phyloP scores from a whole-genome alignment of 2,888 invertebrate genomes.

The Tipula unca region DNA sequence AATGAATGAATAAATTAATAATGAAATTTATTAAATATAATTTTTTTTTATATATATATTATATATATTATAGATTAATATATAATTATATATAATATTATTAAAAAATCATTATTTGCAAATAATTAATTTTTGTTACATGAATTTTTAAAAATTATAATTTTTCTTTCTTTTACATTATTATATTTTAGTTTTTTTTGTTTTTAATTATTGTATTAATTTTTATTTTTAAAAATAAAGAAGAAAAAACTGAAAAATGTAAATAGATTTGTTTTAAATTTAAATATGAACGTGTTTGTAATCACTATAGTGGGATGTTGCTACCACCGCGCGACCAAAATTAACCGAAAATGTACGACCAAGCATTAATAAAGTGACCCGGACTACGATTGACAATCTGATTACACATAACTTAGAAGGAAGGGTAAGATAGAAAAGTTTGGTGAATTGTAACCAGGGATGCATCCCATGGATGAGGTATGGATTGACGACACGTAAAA shows the following conservation, averaged over 20 bases:
- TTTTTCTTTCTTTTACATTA: background rate
- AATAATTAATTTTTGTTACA: background rate
- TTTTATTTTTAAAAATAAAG: background rate
- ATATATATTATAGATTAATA: background rate
- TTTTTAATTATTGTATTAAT: background rate
- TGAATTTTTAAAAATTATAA: background rate
- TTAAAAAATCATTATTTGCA: background rate
- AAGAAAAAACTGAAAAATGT: conserved; percentile 1
- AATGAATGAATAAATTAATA: background rate
- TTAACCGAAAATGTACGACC: too few species aligned
- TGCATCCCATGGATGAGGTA: too few species aligned
- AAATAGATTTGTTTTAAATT: background rate
- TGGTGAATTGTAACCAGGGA: too few species aligned
- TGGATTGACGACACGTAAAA: too few species aligned
- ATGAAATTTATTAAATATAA: background rate
- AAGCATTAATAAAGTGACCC: too few species aligned
- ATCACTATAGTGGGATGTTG: too few species aligned
- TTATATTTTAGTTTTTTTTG: background rate
- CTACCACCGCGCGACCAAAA: too few species aligned
- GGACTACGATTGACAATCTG: too few species aligned
- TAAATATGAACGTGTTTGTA: too few species aligned
- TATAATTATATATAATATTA: background rate
- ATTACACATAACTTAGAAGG: too few species aligned
- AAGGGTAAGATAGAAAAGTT: too few species aligned
- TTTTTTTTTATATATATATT: background rate